A percentile compares a stretch with the other conserved stretches of the same genome.
Conservation (phyloP, 2,888 invertebrate genomes). For the Bhutanitis thaidina region DNA sequence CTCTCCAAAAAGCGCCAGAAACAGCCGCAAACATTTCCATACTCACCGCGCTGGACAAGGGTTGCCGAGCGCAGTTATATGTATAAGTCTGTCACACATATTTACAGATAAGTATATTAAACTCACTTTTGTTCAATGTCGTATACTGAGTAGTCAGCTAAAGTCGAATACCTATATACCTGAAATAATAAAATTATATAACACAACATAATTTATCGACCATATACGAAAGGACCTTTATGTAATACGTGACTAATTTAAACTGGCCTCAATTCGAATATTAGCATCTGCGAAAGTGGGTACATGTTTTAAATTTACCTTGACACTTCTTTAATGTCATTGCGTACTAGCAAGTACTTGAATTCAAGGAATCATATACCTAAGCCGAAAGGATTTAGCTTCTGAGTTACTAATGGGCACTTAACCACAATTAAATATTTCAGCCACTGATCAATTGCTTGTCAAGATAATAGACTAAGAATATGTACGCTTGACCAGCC, state of each 20-base stretch:
- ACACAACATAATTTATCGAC: conserved; percentile 4
- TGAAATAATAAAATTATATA: conserved; percentile 43
- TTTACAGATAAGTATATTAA: neutral
- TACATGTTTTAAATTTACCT: conserved; percentile 5
- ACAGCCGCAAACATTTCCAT: too few species aligned
- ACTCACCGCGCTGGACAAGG: too few species aligned
- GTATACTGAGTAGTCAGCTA: conserved; percentile 82
- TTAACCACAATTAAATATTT: too few species aligned
- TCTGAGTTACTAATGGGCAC: too few species aligned
- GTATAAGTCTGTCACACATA: too few species aligned
- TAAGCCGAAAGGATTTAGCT: too few species aligned
- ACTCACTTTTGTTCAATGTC: conserved; percentile 78
- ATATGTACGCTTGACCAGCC: too few species aligned
- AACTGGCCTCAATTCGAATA: conserved; percentile 7
- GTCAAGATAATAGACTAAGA: too few species aligned
- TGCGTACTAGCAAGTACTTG: neutral
- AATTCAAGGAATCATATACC: too few species aligned
- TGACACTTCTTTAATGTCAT: conserved; percentile 5
- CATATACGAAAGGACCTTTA: conserved; percentile 11
- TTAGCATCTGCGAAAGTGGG: conserved; percentile 10
- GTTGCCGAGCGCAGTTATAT: too few species aligned
- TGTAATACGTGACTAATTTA: conserved; percentile 17
- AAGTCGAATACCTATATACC: conserved; percentile 84
- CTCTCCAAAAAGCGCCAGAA: too few species aligned
- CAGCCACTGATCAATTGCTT: too few species aligned